A percentile compares a stretch with the other conserved stretches of the same genome.
Conservation (phyloP, 2,113 vertebrate genomes). For the Colistium nudipinnis region DNA sequence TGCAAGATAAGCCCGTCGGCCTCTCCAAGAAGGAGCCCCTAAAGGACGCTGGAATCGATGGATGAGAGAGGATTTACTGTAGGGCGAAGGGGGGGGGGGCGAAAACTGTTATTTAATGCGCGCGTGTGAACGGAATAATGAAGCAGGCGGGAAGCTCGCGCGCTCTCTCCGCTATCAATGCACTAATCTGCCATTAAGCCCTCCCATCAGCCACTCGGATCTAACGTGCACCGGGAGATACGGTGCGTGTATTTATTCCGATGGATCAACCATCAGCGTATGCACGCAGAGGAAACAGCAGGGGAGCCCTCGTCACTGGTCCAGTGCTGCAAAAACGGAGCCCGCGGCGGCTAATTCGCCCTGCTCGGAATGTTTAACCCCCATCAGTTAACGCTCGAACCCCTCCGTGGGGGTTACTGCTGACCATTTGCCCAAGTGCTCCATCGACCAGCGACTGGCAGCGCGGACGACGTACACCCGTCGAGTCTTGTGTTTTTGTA, state of each 20-base stretch:
- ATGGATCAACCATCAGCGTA: slow-evolving; percentile 19
- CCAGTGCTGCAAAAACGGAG: too few species aligned
- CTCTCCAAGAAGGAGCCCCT: slow-evolving; percentile 54
- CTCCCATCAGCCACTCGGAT: slow-evolving; percentile 47
- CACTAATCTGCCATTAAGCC: slow-evolving; percentile 71
- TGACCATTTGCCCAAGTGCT: not conserved
- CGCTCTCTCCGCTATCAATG: slow-evolving; percentile 65
- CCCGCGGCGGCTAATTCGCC: too few species aligned
- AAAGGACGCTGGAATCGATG: slow-evolving; percentile 76
- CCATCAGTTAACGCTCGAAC: slow-evolving; percentile 25
- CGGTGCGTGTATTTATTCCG: slow-evolving; percentile 32
- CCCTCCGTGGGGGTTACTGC: slow-evolving; percentile 13
- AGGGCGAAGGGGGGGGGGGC: slow-evolving; percentile 39
- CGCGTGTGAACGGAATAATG: slow-evolving; percentile 68
- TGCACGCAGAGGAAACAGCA: not conserved
- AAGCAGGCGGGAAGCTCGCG: slow-evolving; percentile 55
- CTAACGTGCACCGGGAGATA: slow-evolving; percentile 36
- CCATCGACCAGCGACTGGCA: not conserved
- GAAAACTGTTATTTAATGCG: slow-evolving; percentile 73
- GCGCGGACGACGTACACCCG: too few species aligned
- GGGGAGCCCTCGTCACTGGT: not conserved
- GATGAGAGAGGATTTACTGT: slow-evolving; percentile 78
- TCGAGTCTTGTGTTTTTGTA: too few species aligned
- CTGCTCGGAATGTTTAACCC: too few species aligned
- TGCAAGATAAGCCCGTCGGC: slow-evolving; percentile 75